Evolutionary conservation across 2,888 invertebrate species (phyloP).

Genomic region (Drosophila ustulata): DNA sequence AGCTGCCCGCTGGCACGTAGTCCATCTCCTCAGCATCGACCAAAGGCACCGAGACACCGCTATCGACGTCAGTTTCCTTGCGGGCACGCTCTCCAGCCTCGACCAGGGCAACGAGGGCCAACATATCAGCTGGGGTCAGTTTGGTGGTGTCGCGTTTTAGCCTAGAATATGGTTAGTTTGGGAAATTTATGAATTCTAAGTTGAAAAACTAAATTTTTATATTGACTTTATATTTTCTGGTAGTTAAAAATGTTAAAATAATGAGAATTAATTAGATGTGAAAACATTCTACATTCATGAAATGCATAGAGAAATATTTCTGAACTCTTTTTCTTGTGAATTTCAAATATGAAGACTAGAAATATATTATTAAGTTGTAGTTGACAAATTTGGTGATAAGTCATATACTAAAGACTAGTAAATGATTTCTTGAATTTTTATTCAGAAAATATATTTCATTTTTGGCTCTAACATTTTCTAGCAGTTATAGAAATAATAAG

Average conservation of each 20-base stretch:
- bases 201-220: background rate
- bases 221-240: background rate
- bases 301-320: background rate
- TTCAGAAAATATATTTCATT: no score
- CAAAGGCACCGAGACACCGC: conserved; percentile 57
- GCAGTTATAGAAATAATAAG: no score
- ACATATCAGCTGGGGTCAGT: conserved; percentile 84
- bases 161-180: conserved; percentile 49
- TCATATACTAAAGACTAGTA: no score
- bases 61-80: conserved; percentile 79
- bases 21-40: conserved; percentile 67
- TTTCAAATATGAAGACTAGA: no score
- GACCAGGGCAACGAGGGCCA: conserved; percentile 84
- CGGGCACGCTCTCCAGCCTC: conserved; percentile 84
- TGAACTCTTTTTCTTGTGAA: no score
- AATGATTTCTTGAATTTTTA: no score
- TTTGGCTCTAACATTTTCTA: no score
- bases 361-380: background rate
- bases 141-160: conserved; percentile 84
- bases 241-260: background rate
- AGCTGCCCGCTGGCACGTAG: conserved; percentile 71
- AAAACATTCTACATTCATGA: background rate
- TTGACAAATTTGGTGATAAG: no score
- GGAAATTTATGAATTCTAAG: background rate
- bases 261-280: background rate